Evolutionary conservation across 2,113 vertebrate species (phyloP).

Genomic region (Eolophus roseicapilla): DNA sequence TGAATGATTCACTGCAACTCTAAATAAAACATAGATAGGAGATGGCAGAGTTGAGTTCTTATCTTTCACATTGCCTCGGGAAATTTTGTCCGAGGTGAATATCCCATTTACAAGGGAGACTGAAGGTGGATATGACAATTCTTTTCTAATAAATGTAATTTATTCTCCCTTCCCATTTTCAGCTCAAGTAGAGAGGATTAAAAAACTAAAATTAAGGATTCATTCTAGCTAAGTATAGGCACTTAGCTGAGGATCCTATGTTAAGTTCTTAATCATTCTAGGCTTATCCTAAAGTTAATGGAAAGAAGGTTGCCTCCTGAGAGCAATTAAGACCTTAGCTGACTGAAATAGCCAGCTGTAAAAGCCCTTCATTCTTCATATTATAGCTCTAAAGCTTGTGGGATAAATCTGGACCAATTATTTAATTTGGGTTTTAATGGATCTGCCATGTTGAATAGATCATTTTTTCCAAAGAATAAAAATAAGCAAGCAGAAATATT

Average conservation of each 20-base stretch:
- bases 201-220: conserved; percentile 17
- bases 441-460: not conserved
- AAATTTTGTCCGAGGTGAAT: not conserved
- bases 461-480: not conserved
- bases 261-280: conserved; percentile 32
- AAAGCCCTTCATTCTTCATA: conserved; percentile 11
- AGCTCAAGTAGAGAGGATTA: not conserved
- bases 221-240: not conserved
- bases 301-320: conserved; percentile 30
- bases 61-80: not conserved
- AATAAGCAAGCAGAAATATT: not conserved
- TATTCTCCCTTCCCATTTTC: not conserved
- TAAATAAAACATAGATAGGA: not conserved
- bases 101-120: not conserved
- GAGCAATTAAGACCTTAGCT: conserved; percentile 22
- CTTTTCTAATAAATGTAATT: not conserved
- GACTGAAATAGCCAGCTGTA: conserved; percentile 12
- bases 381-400: not conserved
- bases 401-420: conserved; percentile 29
- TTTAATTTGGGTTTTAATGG: not conserved
- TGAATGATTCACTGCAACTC: not conserved
- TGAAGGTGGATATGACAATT: not conserved
- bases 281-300: conserved; percentile 27
- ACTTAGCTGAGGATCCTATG: not conserved
- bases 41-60: not conserved